Conservation (phyloP, 2,888 invertebrate genomes). For the Tetanocera ferruginea region DNA sequence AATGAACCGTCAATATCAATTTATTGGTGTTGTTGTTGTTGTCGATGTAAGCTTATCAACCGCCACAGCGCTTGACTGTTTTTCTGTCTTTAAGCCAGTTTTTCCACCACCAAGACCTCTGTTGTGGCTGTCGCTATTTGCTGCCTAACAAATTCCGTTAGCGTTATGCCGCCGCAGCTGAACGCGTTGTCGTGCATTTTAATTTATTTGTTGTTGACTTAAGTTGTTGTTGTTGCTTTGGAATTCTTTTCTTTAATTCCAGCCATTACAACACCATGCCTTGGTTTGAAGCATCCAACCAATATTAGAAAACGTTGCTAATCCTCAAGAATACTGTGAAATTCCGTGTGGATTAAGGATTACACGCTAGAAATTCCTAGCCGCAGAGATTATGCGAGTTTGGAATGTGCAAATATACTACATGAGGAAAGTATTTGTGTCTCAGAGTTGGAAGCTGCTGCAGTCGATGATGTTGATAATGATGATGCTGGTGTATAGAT, state of each 20-base stretch:
- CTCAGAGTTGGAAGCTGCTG: not conserved
- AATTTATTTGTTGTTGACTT: constrained; percentile 60
- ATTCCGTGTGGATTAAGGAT: constrained; percentile 57
- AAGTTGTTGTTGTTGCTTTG: constrained; percentile 43
- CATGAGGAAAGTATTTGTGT: constrained; percentile 43
- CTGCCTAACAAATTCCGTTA: not conserved
- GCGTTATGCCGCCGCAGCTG: not conserved
- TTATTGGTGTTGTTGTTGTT: not conserved
- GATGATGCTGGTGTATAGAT: not conserved
- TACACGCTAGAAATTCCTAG: constrained; percentile 49
- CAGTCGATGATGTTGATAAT: not conserved
- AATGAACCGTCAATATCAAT: no score
- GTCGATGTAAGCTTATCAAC: not conserved
- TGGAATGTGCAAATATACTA: constrained; percentile 55
- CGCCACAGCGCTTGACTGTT: constrained; percentile 58
- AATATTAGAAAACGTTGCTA: constrained; percentile 53
- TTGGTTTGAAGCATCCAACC: constrained; percentile 40
- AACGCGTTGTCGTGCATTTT: constrained; percentile 63
- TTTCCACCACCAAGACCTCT: constrained; percentile 7
- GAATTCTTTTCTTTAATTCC: constrained; percentile 28
- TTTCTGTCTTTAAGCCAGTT: not conserved
- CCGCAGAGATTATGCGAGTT: constrained; percentile 58
- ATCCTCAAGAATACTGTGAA: constrained; percentile 58
- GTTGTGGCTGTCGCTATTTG: constrained; percentile 1
- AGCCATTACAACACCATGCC: constrained; percentile 37